Evolutionary conservation across 2,888 invertebrate genomes (phyloP), one percentile per base, ranked within the genome.

Genomic region (Amphipyra tragopoginis): DNA sequence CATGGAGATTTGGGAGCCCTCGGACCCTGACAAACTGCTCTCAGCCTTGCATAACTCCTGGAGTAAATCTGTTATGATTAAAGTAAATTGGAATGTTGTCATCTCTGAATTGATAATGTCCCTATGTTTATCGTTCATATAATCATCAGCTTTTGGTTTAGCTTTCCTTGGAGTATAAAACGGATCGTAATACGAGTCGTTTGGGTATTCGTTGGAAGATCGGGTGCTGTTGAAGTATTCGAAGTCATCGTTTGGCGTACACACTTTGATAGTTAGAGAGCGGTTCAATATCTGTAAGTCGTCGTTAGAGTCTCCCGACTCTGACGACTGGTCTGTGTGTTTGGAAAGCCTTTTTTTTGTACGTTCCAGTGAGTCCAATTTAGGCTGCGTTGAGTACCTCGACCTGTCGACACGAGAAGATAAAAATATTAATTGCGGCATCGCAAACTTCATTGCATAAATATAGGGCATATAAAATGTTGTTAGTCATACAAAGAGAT

Each of bases 221-320:
- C 91, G 86, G 0, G 85, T 64, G 1, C 90, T 94, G 50, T 96
- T 95, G 82, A 96, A 96, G 80, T 96, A 96, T 62, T 96, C 95
- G 81, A 96, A 96, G 81, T 96, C 96, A 87, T 96, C 96, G 49
- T 93, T 93, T 36, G 96, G 95, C n/a, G 95, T 77, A 63, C 93
- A 90, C 59, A 96, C 95, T 80, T 95, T 96, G 49, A 96, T 86
- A 6, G 95, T 91, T 57, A 95, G 88, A 0, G 96, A 95, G 15
- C 95, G 93, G 83, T 93, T 95, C 7, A 95, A 80, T 3, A 89
- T 80, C 47, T 95, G 94, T 15, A 95, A 89, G 65, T 95, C 95
- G 34, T 95, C 95, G 70, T 94, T 92, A 0, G 94, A 94, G 70
- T 92, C 93, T 1, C 83, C 93, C 0, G 95, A 92, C 29, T 95